Base-by-base conservation (phyloP, 64 coral and sea anemone genomes). In the Pachyseris speciosa region DNA sequence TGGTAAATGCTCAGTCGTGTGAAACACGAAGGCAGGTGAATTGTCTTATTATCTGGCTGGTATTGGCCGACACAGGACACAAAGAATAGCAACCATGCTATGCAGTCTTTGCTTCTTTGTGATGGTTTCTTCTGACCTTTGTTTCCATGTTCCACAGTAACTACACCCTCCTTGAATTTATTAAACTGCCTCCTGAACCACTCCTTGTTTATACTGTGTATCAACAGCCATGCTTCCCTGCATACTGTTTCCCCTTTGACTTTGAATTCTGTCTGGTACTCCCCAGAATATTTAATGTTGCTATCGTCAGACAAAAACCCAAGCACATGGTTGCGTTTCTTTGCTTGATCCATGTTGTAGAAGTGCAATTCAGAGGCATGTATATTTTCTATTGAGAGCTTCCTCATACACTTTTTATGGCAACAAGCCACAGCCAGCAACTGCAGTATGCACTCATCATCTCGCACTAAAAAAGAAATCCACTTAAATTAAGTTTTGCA, bases 1-100 rank as follows among this genome's bases (percentile, higher is more conserved):
- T 48, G 45, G 39, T 68, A 86, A 13, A 86, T 68, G 19, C 34
- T 31, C 11, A 64, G 13, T 37, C 26, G 2, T 25, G 38, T 64
- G 25, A 86, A 86, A 68, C 83, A 86, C 5, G 83, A 86, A 12
- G 83, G 83, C 37, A 86, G 37, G 37, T 86, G 83, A n/a, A n/a
- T n/a, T n/a, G n/a, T n/a, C n/a, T n/a, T n/a, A n/a, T n/a, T n/a
- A n/a, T n/a, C n/a, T n/a, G 44, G 11, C 44, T 47, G 44, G 44
- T 47, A 47, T 11, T 47, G 44, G 44, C 44, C 44, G 11, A 47
- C 5, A 11, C 4, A 47, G 44, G 44, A 47, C 4, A 47, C 44
- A 47, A 47, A 47, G 44, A 47, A 48, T 13, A 9, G 45, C 45
- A 48, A 48, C 45, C 45, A 48, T 48, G 45, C 45, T 48, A 48